phyloP scores from a whole-genome alignment of 2,113 vertebrate species.

The Onychostruthus taczanowskii region DNA sequence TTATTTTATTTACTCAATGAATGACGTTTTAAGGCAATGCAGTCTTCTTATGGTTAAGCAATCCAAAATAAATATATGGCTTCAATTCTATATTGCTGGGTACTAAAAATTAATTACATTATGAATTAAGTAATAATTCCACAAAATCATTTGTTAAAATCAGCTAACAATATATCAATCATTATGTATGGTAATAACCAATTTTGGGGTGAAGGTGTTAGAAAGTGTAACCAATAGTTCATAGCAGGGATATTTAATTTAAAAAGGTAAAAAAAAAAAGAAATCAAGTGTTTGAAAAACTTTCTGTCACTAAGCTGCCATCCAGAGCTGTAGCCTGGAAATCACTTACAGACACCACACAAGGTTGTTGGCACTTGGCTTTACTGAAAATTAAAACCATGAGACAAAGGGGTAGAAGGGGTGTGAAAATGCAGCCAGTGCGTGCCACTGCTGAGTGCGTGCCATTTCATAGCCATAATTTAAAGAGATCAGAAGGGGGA shows the following conservation, averaged over 20 bases:
- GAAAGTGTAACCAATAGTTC: not conserved
- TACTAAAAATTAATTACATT: slow-evolving; percentile 14
- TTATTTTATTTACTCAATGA: slow-evolving; percentile 5
- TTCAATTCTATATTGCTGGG: not conserved
- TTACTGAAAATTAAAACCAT: not conserved
- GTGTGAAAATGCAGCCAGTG: slow-evolving; percentile 9
- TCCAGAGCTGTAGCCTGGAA: not conserved
- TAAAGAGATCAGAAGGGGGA: slow-evolving; percentile 44
- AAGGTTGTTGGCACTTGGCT: not conserved
- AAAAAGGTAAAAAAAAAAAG: not conserved
- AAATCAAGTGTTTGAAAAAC: slow-evolving; percentile 19
- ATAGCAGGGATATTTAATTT: slow-evolving; percentile 16
- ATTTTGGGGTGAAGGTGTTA: slow-evolving; percentile 5
- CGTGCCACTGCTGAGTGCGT: not conserved
- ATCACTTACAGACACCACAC: not conserved
- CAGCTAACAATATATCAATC: not conserved
- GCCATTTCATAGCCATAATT: slow-evolving; percentile 26
- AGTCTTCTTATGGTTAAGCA: not conserved
- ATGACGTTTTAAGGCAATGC: not conserved
- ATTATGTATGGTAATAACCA: not conserved
- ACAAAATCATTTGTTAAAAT: slow-evolving; percentile 43
- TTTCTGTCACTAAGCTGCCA: slow-evolving; percentile 54
- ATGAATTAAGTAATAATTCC: slow-evolving; percentile 47
- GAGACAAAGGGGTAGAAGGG: not conserved
- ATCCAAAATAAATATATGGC: slow-evolving; percentile 20